Evolutionary conservation across 2,113 vertebrate genomes (phyloP).

Genomic region (Malurus cyaneus): DNA sequence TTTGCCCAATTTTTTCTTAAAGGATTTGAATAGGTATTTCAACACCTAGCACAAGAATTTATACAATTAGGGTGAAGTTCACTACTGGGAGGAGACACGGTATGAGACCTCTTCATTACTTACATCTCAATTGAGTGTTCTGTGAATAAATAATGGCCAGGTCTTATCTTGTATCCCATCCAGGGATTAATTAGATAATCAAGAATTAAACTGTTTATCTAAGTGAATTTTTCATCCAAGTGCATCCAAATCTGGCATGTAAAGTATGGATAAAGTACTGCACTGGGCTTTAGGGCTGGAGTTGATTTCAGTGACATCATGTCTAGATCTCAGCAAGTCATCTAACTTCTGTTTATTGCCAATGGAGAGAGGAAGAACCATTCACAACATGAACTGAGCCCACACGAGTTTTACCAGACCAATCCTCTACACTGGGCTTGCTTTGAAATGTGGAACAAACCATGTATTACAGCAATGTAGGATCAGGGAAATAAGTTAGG

Average conservation of each 20-base stretch:
- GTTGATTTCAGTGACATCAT: neutral
- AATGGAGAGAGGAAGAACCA: neutral
- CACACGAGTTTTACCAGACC: neutral
- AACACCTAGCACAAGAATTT: neutral
- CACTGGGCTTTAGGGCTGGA: neutral
- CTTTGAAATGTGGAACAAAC: neutral
- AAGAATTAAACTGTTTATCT: neutral
- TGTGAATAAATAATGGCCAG: neutral
- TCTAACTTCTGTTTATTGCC: neutral
- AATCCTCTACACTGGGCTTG: neutral
- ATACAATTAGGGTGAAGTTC: neutral
- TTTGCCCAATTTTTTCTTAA: neutral
- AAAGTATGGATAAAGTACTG: neutral
- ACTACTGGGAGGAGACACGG: neutral
- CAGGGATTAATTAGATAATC: neutral
- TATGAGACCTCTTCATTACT: neutral
- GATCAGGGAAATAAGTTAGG: neutral
- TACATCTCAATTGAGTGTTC: neutral
- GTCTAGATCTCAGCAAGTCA: neutral
- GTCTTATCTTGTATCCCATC: neutral
- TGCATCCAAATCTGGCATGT: neutral
- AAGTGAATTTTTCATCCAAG: neutral
- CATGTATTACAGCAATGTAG: neutral
- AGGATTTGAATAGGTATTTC: neutral
- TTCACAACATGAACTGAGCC: neutral